Base-by-base conservation (phyloP, 2,113 vertebrate genomes). In the Leiothrix lutea region DNA sequence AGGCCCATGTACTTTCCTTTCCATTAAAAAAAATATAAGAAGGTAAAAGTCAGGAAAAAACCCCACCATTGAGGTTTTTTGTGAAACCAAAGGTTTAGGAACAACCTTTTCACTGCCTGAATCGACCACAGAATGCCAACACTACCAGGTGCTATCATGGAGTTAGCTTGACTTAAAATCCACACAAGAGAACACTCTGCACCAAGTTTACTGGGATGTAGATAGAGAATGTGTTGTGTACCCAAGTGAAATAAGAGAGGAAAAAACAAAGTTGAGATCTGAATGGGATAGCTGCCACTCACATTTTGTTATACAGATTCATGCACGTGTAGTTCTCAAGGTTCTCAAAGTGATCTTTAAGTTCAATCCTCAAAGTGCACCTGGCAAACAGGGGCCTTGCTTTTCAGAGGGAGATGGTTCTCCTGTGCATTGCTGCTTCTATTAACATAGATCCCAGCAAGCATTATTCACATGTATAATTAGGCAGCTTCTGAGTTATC, bases 361-460 rank as follows among this genome's bases (percentile, higher is more conserved):
- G 28, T 36, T 80, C 62, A 83, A 22, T 17, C 11, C 50, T 65
- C 74, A 53, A 9, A 67, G 26, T 13, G 26, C 4, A 64, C 31
- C 62, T 50, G n/a, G 70, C 79, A 78, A 66, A 16, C 6, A 15
- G 17, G 14, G 36, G 26, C 42, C 35, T 44, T 50, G 25, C 45
- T 88, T 92, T 65, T 42, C 58, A 73, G 21, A 44, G 7, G 24
- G 50, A 73, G 36, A 61, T 8, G 54, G 40, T 44, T 28, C 42
- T 64, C 53, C 67, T 33, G 6, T 24, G 13, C 45, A 48, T 15
- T 48, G 31, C 36, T 0, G 0, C 57, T 67, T 24, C 4, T 31
- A 44, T 64, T 64, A 71, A 44, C 78, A 84, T 24, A 79, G 67
- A 90, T 67, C 81, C 45, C 44, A 71, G 80, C 9, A n/a, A 80